Conservation (phyloP, 2,888 invertebrate species). For the Pegoplata infirma region DNA sequence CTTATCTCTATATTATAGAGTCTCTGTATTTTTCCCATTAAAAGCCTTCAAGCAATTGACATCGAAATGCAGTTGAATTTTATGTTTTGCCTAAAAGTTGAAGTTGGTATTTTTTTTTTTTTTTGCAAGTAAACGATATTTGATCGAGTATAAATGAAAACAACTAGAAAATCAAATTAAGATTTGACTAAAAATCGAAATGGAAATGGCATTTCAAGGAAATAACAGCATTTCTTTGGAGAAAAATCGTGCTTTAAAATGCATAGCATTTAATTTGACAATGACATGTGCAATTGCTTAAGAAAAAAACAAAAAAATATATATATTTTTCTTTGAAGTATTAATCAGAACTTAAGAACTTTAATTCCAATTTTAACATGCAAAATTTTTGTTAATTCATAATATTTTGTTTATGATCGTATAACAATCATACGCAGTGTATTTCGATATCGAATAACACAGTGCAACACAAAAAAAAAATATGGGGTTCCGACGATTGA, state of each 20-base stretch:
- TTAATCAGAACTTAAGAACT: no score
- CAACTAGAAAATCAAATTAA: slow-evolving; percentile 7
- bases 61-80: slow-evolving; percentile 36
- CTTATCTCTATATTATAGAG: no score
- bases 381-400: no score
- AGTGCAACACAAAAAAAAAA: no score
- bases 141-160: slow-evolving; percentile 32
- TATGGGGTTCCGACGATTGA: no score
- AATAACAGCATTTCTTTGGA: background rate
- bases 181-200: slow-evolving; percentile 8
- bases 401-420: no score
- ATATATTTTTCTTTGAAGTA: no score
- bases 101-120: background rate
- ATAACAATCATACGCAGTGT: no score
- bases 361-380: no score
- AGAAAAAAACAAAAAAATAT: no score
- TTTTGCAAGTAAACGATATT: slow-evolving; percentile 4
- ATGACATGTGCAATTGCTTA: background rate
- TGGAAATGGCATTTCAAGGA: slow-evolving; percentile 15
- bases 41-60: slow-evolving; percentile 54
- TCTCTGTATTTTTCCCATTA: slow-evolving; percentile 43
- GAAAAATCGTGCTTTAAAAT: background rate
- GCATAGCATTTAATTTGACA: slow-evolving; percentile 9
- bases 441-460: no score
- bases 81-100: no score